These are phyloP conservation scores for Dexiosoma caninum DNA, from an alignment of 2,888 invertebrate genomes.

Conservation along the genomic window DNA sequence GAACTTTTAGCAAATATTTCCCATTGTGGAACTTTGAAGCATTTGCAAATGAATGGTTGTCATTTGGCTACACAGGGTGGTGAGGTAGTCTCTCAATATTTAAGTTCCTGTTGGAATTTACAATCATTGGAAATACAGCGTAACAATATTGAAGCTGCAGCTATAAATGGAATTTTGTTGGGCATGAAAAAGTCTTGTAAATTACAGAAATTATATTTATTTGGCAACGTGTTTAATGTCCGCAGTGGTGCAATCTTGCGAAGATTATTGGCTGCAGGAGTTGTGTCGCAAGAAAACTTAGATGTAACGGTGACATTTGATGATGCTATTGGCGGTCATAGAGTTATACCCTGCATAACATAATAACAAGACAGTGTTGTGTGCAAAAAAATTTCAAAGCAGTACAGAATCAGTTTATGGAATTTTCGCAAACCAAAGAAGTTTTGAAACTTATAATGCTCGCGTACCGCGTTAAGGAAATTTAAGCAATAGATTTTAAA, in stretches of 20 bases:
- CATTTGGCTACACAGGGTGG: conserved; percentile 73
- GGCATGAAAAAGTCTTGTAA: conserved; percentile 71
- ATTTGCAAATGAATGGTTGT: conserved; percentile 72
- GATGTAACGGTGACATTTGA: conserved; percentile 71
- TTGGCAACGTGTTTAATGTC: conserved; percentile 70
- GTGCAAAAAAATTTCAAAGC: too few relatives aligned
- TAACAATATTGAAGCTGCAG: conserved; percentile 69
- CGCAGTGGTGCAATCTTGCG: conserved; percentile 68
- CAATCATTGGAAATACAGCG: conserved; percentile 69
- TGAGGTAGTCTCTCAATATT: conserved; percentile 70
- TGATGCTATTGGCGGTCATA: conserved; percentile 66
- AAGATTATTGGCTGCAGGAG: conserved; percentile 68
- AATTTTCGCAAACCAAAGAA: too few relatives aligned
- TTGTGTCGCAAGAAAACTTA: conserved; percentile 67
- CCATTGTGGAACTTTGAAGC: conserved; percentile 64
- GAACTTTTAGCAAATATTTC: conserved; percentile 69
- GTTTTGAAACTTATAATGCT: too few relatives aligned
- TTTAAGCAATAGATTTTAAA: too few relatives aligned
- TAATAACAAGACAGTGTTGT: background rate
- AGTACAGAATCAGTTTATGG: too few relatives aligned
- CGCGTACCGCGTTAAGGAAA: too few relatives aligned
- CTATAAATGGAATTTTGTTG: conserved; percentile 69
- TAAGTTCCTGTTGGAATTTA: conserved; percentile 68
- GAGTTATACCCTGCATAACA: conserved; percentile 68
- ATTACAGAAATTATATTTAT: conserved; percentile 68